Evolutionary conservation across 2,797 vertebrate genomes (phyloP).

Genomic region (Tauraco hartlaubi): DNA sequence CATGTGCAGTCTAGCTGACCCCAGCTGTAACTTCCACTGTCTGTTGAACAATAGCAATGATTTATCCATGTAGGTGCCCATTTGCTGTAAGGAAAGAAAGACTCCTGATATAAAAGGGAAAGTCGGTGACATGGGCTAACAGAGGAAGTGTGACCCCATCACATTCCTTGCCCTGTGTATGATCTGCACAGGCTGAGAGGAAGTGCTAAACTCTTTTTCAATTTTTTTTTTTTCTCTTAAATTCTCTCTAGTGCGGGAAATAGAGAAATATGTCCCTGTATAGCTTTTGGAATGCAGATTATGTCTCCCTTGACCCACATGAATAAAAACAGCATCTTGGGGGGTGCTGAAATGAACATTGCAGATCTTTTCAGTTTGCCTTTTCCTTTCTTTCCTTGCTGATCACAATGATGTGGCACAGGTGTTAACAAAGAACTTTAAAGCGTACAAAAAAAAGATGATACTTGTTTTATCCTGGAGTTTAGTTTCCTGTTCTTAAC

Average conservation of each 20-base stretch:
- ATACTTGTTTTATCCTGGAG: background rate
- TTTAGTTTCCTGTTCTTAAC: background rate
- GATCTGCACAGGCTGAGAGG: background rate
- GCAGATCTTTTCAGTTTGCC: background rate
- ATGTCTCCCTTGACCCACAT: background rate
- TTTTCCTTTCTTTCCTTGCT: background rate
- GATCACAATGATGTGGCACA: background rate
- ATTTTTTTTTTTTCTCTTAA: background rate
- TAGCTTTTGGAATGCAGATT: slow-evolving; percentile 16
- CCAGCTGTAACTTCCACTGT: background rate
- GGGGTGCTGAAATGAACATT: background rate
- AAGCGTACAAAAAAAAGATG: background rate
- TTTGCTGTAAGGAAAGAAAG: background rate
- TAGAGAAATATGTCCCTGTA: background rate
- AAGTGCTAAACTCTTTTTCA: background rate
- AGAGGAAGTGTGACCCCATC: background rate
- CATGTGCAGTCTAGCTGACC: background rate
- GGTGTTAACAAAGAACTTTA: background rate
- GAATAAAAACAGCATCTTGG: background rate
- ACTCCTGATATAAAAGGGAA: background rate
- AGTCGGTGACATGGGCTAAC: background rate
- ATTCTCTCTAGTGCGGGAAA: background rate
- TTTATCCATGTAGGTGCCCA: background rate
- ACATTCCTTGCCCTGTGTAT: background rate
- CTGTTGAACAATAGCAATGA: background rate